Evolutionary conservation across 37 sponge, comb jelly and placozoan species (phyloP).

Genomic region (Aplysina aerophoba): DNA sequence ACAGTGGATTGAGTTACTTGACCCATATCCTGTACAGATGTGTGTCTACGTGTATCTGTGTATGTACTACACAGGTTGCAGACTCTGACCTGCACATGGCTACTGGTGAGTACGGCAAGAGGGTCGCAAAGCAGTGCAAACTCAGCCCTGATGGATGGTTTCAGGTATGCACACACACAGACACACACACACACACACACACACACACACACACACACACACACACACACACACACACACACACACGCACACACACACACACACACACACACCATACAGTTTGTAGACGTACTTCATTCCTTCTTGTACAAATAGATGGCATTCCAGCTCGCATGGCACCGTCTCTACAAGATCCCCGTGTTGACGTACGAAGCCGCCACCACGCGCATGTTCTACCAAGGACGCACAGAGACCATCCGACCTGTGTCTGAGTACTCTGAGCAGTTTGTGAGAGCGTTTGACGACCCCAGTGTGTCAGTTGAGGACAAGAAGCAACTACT

Average conservation of each 20-base stretch:
- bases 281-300: background rate
- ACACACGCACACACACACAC: too few species aligned
- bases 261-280: too few species aligned
- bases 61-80: conserved; percentile 31
- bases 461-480: background rate
- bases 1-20: too few species aligned
- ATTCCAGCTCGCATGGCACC: conserved; percentile 77
- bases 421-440: conserved; percentile 72
- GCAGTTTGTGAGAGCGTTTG: conserved; percentile 51
- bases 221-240: too few species aligned
- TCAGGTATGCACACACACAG: conserved; percentile 47
- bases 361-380: conserved; percentile 88
- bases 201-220: too few species aligned
- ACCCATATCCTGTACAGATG: too few species aligned
- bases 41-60: too few species aligned
- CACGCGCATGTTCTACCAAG: conserved; percentile 77
- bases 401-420: conserved; percentile 90
- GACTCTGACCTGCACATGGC: conserved; percentile 62
- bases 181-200: too few species aligned
- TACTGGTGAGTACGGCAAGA: conserved; percentile 57
- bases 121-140: conserved; percentile 58
- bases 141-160: conserved; percentile 86
- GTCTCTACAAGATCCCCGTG: conserved; percentile 62
- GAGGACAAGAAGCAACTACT: conserved; percentile 10
- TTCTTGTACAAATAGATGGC: conserved; percentile 58